These are phyloP conservation scores for Melanaphis sacchari DNA, from an alignment of 1,140 invertebrate genomes.

Conservation along the genomic window DNA sequence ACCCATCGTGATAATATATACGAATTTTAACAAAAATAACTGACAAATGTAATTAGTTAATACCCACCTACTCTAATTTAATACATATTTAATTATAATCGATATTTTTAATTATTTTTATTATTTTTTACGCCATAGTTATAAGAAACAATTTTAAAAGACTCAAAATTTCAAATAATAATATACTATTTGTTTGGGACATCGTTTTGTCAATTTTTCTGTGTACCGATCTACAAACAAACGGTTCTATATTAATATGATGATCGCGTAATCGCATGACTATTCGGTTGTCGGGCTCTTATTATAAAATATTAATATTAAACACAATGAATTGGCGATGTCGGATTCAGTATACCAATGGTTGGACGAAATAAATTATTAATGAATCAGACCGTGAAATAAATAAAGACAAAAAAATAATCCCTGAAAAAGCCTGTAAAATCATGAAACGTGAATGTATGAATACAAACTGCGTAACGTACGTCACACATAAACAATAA, in stretches of 20 bases:
- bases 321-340: too few relatives aligned
- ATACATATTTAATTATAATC: background rate
- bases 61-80: background rate
- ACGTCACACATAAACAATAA: background rate
- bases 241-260: background rate
- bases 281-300: background rate
- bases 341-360: background rate
- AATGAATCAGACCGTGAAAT: background rate
- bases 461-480: background rate
- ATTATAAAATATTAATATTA: too few relatives aligned
- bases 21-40: background rate
- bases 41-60: background rate
- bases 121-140: too few relatives aligned
- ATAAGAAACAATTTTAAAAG: too few relatives aligned
- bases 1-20: background rate
- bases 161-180: background rate
- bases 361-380: background rate
- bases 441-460: background rate
- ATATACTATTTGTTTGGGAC: background rate
- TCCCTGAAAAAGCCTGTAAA: background rate
- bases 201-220: too few relatives aligned
- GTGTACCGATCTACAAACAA: background rate
- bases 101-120: too few relatives aligned
- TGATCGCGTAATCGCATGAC: background rate
- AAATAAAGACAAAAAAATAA: background rate